Evolutionary conservation across 2,113 vertebrate genomes (phyloP).

Genomic region (Aythya baeri): DNA sequence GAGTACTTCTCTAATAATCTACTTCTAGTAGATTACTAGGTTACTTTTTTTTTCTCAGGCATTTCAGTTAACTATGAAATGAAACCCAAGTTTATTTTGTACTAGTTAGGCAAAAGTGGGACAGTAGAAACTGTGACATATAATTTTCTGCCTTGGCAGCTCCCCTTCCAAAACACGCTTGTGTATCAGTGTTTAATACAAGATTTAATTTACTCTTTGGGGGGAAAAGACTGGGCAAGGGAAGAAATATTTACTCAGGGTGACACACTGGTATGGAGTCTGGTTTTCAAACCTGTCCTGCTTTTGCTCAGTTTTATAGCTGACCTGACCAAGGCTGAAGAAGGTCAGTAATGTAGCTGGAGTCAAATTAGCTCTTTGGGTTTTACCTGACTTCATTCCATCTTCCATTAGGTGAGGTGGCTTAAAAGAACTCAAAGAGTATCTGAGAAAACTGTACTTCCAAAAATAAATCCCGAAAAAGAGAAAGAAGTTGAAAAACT

Average conservation of each 20-base stretch:
- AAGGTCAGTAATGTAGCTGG: not conserved
- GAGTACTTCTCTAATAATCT: no score
- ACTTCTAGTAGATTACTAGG: not conserved
- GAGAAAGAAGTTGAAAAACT: not conserved
- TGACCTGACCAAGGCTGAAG: not conserved
- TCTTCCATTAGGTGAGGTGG: not conserved
- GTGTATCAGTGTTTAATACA: not conserved
- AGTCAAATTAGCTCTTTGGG: not conserved
- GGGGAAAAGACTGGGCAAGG: not conserved
- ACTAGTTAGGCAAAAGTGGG: not conserved
- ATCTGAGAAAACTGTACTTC: not conserved
- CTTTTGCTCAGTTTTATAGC: constrained; percentile 41
- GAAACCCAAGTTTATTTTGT: not conserved
- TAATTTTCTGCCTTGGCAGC: not conserved
- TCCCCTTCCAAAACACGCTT: not conserved
- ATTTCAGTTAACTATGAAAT: not conserved
- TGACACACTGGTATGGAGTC: not conserved
- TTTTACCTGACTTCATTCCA: not conserved
- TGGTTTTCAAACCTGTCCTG: not conserved
- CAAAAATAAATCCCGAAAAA: not conserved
- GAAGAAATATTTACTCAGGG: not conserved
- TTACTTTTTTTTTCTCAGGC: not conserved
- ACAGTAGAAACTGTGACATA: not conserved
- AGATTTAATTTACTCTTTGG: not conserved
- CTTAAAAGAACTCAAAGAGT: not conserved